Conservation (phyloP, 2,888 invertebrate species). For the Dexiosoma caninum region DNA sequence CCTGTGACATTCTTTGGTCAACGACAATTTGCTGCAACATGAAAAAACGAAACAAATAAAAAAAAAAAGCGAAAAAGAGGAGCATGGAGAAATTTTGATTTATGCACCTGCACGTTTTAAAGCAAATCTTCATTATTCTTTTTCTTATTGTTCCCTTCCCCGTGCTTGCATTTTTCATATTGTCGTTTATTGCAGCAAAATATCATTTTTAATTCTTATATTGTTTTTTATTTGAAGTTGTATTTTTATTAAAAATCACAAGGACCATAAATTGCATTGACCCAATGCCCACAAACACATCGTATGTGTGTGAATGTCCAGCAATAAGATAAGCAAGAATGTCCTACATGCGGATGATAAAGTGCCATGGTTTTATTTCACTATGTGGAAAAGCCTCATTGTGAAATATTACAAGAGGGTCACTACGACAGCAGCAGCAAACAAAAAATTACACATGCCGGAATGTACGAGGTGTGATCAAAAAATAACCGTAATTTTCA, state of each 20-base stretch:
- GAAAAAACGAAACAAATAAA: neutral
- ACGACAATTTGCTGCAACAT: neutral
- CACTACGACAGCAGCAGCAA: no score
- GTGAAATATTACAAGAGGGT: neutral
- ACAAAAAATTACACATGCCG: no score
- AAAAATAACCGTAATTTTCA: no score
- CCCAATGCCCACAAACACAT: neutral
- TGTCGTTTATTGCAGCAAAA: slow-evolving; percentile 15
- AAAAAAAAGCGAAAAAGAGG: neutral
- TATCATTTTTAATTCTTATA: slow-evolving; percentile 25
- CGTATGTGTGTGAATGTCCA: neutral
- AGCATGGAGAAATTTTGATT: slow-evolving; percentile 54
- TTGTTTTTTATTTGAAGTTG: neutral
- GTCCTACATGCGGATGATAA: slow-evolving; percentile 3
- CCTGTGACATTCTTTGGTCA: slow-evolving; percentile 38
- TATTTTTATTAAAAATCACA: slow-evolving; percentile 10
- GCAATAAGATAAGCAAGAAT: slow-evolving; percentile 20
- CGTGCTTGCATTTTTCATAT: neutral
- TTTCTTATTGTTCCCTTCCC: neutral
- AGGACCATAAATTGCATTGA: slow-evolving; percentile 40
- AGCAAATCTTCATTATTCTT: slow-evolving; percentile 29
- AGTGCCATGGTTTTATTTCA: slow-evolving; percentile 4
- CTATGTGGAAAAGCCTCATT: neutral
- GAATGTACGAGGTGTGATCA: no score
- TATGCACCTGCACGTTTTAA: slow-evolving; percentile 54